Percentiles rank a stretch among this genome's conserved stretches.
Conservation (phyloP, 2,888 invertebrate species). For the Nomada ferruginata region DNA sequence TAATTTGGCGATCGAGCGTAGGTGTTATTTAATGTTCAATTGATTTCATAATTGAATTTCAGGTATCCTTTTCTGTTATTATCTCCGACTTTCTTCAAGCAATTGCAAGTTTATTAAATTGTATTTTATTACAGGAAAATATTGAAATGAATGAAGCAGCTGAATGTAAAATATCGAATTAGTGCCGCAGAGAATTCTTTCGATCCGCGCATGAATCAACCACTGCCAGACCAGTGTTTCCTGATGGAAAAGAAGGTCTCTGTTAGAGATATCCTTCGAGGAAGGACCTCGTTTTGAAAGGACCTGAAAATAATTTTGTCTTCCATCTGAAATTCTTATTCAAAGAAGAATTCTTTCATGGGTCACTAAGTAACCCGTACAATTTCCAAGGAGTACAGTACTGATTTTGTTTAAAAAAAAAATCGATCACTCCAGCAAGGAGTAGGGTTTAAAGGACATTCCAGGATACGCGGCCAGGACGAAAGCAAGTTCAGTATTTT, state of each 20-base stretch:
- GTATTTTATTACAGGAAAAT: neutral
- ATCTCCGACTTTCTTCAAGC: neutral
- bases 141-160: too few species aligned
- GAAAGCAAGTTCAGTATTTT: slow-evolving; percentile 65
- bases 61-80: too few species aligned
- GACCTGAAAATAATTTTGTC: neutral
- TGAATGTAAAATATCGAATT: neutral
- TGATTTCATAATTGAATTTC: neutral
- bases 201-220: slow-evolving; percentile 20
- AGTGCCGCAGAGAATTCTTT: slow-evolving; percentile 35
- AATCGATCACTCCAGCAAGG: slow-evolving; percentile 35
- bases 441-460: slow-evolving; percentile 53
- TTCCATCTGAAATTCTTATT: neutral
- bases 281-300: neutral
- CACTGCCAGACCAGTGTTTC: slow-evolving; percentile 3
- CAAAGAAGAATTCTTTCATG: neutral
- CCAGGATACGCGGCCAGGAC: slow-evolving; percentile 63
- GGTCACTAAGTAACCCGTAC: too few species aligned
- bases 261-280: slow-evolving; percentile 34
- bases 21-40: too few species aligned
- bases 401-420: neutral
- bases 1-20: too few species aligned
- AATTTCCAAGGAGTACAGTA: neutral
- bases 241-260: slow-evolving; percentile 71
- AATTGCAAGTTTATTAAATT: neutral